phyloP scores from a whole-genome alignment of 1,140 invertebrate species.

The Colletes latitarsis region DNA sequence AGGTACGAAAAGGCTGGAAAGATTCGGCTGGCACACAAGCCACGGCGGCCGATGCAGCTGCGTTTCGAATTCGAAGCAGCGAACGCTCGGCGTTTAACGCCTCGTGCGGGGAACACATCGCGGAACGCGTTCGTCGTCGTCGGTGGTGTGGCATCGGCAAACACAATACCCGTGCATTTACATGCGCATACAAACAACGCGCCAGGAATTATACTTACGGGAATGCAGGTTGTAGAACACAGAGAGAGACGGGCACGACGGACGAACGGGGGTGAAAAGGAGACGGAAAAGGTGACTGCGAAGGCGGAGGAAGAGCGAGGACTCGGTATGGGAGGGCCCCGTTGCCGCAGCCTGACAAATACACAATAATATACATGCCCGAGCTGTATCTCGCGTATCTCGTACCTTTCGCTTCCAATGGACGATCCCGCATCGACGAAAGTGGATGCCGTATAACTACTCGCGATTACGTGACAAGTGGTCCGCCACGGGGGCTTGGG shows the following conservation, averaged over 20 bases:
- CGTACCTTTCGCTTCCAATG: slow-evolving; percentile 32
- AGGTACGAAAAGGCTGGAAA: neutral
- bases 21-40: neutral
- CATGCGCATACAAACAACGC: slow-evolving; percentile 73
- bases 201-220: slow-evolving; percentile 69
- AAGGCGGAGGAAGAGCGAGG: slow-evolving; percentile 26
- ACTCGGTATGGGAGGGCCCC: slow-evolving; percentile 49
- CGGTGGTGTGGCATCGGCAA: slow-evolving; percentile 65
- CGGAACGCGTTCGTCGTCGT: slow-evolving; percentile 29
- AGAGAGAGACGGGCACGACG: neutral
- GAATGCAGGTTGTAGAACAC: slow-evolving; percentile 51
- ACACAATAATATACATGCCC: slow-evolving; percentile 55
- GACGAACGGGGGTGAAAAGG: slow-evolving; percentile 19
- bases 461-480: slow-evolving; percentile 40
- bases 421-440: slow-evolving; percentile 37
- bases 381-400: slow-evolving; percentile 22
- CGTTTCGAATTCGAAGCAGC: slow-evolving; percentile 7
- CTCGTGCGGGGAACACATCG: slow-evolving; percentile 22
- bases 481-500: neutral
- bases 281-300: slow-evolving; percentile 26
- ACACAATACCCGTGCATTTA: slow-evolving; percentile 72
- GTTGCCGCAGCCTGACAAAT: slow-evolving; percentile 59
- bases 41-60: no score
- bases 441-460: slow-evolving; percentile 36
- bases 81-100: slow-evolving; percentile 15